These are phyloP conservation scores for Drosophila nr. perissopoda DNA, from an alignment of 2,888 invertebrate genomes.

Conservation along the genomic window DNA sequence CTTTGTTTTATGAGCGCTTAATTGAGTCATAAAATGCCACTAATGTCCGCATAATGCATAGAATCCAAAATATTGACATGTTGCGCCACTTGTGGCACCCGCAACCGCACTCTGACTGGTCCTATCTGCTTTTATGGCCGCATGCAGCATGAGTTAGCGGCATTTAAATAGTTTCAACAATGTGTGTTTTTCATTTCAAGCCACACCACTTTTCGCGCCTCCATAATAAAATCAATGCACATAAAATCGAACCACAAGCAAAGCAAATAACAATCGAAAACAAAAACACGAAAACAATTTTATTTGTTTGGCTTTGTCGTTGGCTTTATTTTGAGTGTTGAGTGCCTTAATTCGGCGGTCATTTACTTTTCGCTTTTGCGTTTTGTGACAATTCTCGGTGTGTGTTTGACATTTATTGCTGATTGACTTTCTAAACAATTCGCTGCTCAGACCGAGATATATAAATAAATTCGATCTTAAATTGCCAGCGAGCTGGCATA, in stretches of 20 bases:
- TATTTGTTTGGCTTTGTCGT: slow-evolving; percentile 24
- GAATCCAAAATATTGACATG: slow-evolving; percentile 45
- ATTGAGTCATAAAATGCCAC: slow-evolving; percentile 65
- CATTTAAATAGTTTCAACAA: slow-evolving; percentile 23
- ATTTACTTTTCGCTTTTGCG: slow-evolving; percentile 63
- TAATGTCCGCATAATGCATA: slow-evolving; percentile 59
- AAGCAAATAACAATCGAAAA: slow-evolving; percentile 6
- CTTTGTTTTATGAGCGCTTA: slow-evolving; percentile 64
- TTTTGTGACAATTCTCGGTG: slow-evolving; percentile 49
- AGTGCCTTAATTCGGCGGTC: slow-evolving; percentile 49
- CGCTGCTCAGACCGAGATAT: slow-evolving; percentile 14
- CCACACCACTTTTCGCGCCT: slow-evolving; percentile 47
- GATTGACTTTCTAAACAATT: slow-evolving; percentile 68
- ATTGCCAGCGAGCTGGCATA: not conserved
- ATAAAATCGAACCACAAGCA: slow-evolving; percentile 39
- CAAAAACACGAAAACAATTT: slow-evolving; percentile 23
- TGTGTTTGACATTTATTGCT: slow-evolving; percentile 49
- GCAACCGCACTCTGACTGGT: slow-evolving; percentile 3
- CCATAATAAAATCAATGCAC: slow-evolving; percentile 21
- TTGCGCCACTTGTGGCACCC: slow-evolving; percentile 32
- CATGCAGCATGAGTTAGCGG: slow-evolving; percentile 14
- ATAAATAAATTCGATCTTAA: slow-evolving; percentile 43
- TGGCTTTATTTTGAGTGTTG: slow-evolving; percentile 16
- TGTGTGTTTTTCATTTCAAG: slow-evolving; percentile 33
- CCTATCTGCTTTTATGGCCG: slow-evolving; percentile 8